These are phyloP conservation scores for Stenolophus ochropezus DNA, from an alignment of 2,888 invertebrate genomes.

Conservation along the genomic window DNA sequence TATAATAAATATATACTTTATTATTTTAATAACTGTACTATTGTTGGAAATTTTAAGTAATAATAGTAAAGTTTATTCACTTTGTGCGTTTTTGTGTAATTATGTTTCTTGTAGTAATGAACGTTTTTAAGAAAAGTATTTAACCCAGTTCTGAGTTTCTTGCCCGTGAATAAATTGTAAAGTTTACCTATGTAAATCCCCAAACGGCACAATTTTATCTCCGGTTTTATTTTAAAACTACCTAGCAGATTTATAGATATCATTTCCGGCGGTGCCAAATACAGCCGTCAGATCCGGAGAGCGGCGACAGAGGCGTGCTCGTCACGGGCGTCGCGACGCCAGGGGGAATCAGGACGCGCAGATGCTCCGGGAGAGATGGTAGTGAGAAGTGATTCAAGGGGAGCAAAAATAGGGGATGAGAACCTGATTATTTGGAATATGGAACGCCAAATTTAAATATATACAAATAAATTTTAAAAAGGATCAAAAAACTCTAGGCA, in stretches of 20 bases:
- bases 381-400: not conserved
- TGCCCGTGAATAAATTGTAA: slow-evolving; percentile 50
- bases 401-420: not conserved
- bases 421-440: not conserved
- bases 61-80: too few species aligned
- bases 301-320: not conserved
- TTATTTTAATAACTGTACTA: too few species aligned
- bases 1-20: too few species aligned
- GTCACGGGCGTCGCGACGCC: slow-evolving; percentile 5
- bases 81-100: too few species aligned
- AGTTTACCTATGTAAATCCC: slow-evolving; percentile 58
- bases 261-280: slow-evolving; percentile 59
- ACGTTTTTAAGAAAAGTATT: not conserved
- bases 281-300: slow-evolving; percentile 55
- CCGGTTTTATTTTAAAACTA: slow-evolving; percentile 59
- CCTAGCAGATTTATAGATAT: slow-evolving; percentile 60
- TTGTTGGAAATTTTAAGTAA: too few species aligned
- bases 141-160: not conserved
- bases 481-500: too few species aligned
- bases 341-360: not conserved
- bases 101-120: too few species aligned
- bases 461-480: too few species aligned
- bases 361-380: not conserved
- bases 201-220: slow-evolving; percentile 58
- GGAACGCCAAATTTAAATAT: too few species aligned